phyloP scores from a whole-genome alignment of 1,140 invertebrate genomes.

The Vanessa tameamea region DNA sequence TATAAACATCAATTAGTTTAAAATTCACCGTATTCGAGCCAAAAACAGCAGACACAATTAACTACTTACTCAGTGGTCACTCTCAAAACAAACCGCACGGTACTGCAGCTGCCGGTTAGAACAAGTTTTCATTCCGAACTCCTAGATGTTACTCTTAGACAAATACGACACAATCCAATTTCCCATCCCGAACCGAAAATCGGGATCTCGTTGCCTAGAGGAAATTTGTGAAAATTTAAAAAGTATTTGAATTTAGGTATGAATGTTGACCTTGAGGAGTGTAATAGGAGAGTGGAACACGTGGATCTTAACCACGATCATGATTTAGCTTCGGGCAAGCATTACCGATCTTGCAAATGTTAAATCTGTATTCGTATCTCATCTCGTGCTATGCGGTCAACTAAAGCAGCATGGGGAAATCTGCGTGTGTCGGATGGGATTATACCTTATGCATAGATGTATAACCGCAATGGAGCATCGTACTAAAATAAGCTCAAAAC shows the following conservation, averaged over 20 bases:
- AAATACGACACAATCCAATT: conserved; percentile 61
- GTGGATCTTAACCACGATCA: no score
- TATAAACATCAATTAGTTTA: background rate
- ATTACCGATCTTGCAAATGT: no score
- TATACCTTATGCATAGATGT: no score
- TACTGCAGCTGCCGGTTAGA: conserved; percentile 26
- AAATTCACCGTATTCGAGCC: background rate
- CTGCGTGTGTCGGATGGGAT: no score
- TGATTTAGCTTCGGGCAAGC: no score
- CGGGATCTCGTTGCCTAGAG: conserved; percentile 36
- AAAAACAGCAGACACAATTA: conserved; percentile 18
- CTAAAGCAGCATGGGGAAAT: no score
- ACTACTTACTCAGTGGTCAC: conserved; percentile 28
- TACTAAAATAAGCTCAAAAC: no score
- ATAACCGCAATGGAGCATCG: no score
- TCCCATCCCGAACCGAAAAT: conserved; percentile 53
- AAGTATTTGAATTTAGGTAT: background rate
- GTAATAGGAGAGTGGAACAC: no score
- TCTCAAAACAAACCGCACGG: conserved; percentile 31
- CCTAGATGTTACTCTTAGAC: conserved; percentile 43
- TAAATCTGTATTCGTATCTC: no score
- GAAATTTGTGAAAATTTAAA: conserved; percentile 23
- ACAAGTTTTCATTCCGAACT: conserved; percentile 48
- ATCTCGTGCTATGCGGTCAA: no score
- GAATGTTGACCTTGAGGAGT: background rate